These are phyloP conservation scores for Desmophyllum pertusum DNA, from an alignment of 92 coral and sea anemone species.

Conservation along the genomic window DNA sequence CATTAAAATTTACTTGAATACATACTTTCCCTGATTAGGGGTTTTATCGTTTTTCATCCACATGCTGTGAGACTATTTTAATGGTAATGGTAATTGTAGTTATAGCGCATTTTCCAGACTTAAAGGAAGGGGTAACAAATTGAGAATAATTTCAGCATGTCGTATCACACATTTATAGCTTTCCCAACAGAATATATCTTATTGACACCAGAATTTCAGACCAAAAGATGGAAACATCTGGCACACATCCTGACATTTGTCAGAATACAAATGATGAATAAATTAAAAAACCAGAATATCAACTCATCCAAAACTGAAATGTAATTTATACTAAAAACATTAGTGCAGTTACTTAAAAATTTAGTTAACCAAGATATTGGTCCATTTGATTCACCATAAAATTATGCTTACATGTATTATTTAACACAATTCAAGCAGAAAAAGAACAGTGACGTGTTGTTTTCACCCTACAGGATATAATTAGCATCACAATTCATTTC, in stretches of 20 bases:
- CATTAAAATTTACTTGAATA: too few species aligned
- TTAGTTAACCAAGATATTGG: background rate
- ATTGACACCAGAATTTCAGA: background rate
- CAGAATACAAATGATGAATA: background rate
- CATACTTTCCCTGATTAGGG: too few species aligned
- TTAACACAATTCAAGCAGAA: background rate
- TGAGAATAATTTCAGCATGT: too few species aligned
- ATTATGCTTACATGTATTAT: background rate
- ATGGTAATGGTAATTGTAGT: too few species aligned
- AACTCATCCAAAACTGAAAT: background rate
- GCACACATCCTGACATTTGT: background rate
- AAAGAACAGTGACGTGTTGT: conserved; percentile 20
- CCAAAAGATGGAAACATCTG: background rate
- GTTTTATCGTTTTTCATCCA: too few species aligned
- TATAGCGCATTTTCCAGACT: too few species aligned
- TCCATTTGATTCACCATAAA: background rate
- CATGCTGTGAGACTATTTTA: too few species aligned
- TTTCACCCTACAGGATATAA: background rate
- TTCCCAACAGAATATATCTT: background rate
- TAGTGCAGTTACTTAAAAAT: too few species aligned
- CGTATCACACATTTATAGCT: background rate
- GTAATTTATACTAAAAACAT: too few species aligned
- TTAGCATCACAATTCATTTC: conserved; percentile 30
- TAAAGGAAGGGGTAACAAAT: too few species aligned
- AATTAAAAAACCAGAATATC: too few species aligned